Percentiles rank a stretch among this genome's conserved stretches.
Evolutionary conservation across 2,888 invertebrate species (phyloP).

Genomic region (Drosophila monieri): DNA sequence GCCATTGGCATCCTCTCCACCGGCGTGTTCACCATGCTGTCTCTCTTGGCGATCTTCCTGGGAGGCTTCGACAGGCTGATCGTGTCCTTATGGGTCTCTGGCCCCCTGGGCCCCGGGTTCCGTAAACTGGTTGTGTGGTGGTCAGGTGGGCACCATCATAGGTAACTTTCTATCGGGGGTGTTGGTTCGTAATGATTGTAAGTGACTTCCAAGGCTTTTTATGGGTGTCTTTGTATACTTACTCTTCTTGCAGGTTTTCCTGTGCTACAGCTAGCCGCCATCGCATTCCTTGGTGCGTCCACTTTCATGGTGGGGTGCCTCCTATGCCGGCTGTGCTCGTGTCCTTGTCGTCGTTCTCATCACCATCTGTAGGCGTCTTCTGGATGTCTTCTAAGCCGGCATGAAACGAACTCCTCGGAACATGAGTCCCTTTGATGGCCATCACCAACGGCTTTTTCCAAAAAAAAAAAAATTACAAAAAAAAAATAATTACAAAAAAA

Average conservation of each 20-base stretch:
- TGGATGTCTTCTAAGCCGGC: constrained; percentile 89
- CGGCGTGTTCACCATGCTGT: no score
- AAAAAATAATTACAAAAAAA: no score
- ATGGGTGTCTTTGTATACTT: background rate
- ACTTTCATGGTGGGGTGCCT: constrained; percentile 88
- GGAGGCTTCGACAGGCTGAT: constrained; percentile 90
- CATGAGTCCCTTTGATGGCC: constrained; percentile 88
- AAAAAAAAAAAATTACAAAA: no score
- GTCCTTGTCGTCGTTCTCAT: constrained; percentile 86
- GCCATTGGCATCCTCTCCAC: no score
- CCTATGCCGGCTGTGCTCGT: constrained; percentile 89
- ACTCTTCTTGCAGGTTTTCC: constrained; percentile 83
- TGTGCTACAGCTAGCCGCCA: constrained; percentile 88
- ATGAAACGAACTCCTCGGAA: constrained; percentile 89
- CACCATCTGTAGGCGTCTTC: constrained; percentile 88
- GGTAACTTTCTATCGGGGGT: constrained; percentile 88
- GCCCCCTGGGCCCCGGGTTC: constrained; percentile 92
- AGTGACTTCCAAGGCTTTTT: constrained; percentile 67
- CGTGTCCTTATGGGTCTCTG: constrained; percentile 90
- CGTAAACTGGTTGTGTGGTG: constrained; percentile 91
- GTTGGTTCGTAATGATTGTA: constrained; percentile 89
- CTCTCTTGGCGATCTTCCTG: constrained; percentile 17
- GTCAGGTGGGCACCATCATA: constrained; percentile 87
- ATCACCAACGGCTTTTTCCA: constrained; percentile 90
- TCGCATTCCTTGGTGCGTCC: constrained; percentile 90